Evolutionary conservation across 1,140 invertebrate species (phyloP).

Genomic region (Nylanderia fulva): DNA sequence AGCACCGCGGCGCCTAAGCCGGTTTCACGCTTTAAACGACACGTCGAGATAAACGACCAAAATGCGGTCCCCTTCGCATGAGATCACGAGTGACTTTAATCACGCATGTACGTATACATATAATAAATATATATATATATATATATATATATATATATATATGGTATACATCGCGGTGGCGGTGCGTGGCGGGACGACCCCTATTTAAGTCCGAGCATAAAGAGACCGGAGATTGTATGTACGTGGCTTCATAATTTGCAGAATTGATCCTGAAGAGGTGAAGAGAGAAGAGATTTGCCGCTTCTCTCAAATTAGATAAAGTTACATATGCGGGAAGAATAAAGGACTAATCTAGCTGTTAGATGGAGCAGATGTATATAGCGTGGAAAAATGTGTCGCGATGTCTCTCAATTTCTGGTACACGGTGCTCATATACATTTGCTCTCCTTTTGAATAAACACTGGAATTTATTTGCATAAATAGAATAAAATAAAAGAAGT

Average conservation of each 20-base stretch:
- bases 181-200: not conserved
- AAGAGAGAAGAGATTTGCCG: not conserved
- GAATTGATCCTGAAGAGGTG: not conserved
- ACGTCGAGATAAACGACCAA: conserved; percentile 65
- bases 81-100: conserved; percentile 63
- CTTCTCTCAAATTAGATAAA: not conserved
- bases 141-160: no score
- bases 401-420: not conserved
- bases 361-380: not conserved
- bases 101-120: conserved; percentile 45
- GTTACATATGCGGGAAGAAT: not conserved
- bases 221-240: not conserved
- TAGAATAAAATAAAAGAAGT: no score
- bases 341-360: not conserved
- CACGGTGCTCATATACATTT: no score
- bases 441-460: no score
- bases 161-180: no score
- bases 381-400: not conserved
- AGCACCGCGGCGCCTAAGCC: conserved; percentile 62
- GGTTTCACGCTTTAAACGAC: conserved; percentile 70
- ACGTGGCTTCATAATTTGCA: no score
- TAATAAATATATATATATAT: no score
- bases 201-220: not conserved
- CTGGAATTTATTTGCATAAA: no score
- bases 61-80: conserved; percentile 27